phyloP scores from a whole-genome alignment of 2,888 invertebrate genomes.

The Ganaspis brasiliensis region DNA sequence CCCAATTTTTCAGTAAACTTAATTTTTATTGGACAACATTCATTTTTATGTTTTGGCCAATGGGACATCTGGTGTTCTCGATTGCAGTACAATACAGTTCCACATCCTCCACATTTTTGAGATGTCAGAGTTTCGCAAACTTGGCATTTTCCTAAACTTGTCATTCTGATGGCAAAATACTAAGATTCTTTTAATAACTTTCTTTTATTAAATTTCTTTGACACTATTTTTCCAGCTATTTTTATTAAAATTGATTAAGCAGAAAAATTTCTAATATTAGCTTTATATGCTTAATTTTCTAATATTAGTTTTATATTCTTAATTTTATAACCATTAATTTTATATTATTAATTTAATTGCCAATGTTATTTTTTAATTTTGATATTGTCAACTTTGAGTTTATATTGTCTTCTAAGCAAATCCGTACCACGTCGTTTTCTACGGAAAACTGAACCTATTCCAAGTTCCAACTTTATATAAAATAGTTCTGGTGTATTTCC shows the following conservation, averaged over 20 bases:
- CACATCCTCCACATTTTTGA: slow-evolving; percentile 24
- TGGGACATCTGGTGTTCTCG: slow-evolving; percentile 2
- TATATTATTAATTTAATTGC: too few species aligned
- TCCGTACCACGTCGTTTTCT: neutral
- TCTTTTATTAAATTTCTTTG: too few species aligned
- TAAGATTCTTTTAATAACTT: neutral
- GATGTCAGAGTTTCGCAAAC: neutral
- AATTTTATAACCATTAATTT: too few species aligned
- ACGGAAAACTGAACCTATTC: slow-evolving; percentile 5
- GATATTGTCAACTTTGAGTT: neutral
- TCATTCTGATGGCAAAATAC: neutral
- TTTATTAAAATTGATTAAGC: too few species aligned
- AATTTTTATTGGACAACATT: slow-evolving; percentile 33
- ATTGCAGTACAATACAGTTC: slow-evolving; percentile 13
- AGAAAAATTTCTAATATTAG: too few species aligned
- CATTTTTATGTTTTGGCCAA: slow-evolving; percentile 1
- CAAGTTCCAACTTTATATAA: slow-evolving; percentile 26
- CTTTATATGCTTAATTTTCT: too few species aligned
- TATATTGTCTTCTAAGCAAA: neutral
- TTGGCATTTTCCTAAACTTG: slow-evolving; percentile 5
- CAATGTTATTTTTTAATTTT: neutral
- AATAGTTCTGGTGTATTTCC: slow-evolving; percentile 11
- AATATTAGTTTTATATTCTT: too few species aligned
- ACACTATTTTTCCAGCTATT: too few species aligned
- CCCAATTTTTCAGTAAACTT: slow-evolving; percentile 17